Conservation (phyloP, 2,797 vertebrate genomes). For the Enteromius afrohamiltoni region DNA sequence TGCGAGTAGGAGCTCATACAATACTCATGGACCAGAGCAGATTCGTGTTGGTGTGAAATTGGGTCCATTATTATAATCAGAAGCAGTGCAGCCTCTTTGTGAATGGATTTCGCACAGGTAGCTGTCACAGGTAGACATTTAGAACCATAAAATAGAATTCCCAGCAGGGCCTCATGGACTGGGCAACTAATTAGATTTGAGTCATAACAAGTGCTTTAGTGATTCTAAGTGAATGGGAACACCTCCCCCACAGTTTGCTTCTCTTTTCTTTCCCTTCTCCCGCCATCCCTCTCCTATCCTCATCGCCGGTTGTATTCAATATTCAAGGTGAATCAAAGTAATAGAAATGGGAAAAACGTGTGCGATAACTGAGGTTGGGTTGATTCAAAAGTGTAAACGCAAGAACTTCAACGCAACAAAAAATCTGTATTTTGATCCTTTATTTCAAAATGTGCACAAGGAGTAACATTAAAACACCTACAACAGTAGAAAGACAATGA, state of each 20-base stretch:
- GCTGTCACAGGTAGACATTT: conserved; percentile 20
- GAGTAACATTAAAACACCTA: conserved; percentile 22
- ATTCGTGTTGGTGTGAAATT: neutral
- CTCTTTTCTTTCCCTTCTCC: conserved; percentile 9
- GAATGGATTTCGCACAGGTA: conserved; percentile 23
- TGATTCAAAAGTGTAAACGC: neutral
- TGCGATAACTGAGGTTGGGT: neutral
- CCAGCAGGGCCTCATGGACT: conserved; percentile 21
- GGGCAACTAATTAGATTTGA: conserved; percentile 32
- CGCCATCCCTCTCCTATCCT: neutral
- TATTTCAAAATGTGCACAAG: conserved; percentile 35
- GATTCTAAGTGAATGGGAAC: conserved; percentile 40
- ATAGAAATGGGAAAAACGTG: conserved; percentile 1
- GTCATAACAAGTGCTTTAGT: conserved; percentile 31
- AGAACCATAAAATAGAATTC: conserved; percentile 11
- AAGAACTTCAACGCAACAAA: neutral
- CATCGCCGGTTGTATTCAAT: neutral
- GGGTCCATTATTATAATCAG: neutral
- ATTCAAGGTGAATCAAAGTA: neutral
- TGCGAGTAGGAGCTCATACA: neutral
- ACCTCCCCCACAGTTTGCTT: conserved; percentile 6
- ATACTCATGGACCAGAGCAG: neutral
- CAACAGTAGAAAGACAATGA: neutral
- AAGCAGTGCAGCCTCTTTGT: neutral
- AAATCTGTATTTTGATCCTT: neutral